Evolutionary conservation across 23 tunicate genomes (phyloP).

Genomic region (Styela clava): DNA sequence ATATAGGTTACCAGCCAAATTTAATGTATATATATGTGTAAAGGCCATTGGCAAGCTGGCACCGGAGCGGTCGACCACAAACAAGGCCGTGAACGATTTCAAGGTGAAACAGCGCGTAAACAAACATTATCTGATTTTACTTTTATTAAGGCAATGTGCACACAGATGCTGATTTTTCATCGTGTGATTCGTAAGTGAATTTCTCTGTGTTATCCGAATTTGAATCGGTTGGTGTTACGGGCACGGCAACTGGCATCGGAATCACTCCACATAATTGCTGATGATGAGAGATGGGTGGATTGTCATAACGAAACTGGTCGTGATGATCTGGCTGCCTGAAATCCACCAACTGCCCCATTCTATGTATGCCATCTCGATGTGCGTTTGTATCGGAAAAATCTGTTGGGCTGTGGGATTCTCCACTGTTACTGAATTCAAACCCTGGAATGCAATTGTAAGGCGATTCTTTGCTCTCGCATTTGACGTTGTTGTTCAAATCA

Average conservation of each 20-base stretch:
- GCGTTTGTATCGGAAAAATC: neutral
- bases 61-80: too few relatives aligned
- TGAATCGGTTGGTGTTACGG: neutral
- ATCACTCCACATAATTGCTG: conserved; percentile 11
- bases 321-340: neutral
- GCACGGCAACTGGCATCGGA: conserved; percentile 13
- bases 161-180: neutral
- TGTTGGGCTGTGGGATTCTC: neutral
- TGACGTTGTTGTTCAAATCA: neutral
- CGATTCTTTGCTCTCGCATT: neutral
- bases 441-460: neutral
- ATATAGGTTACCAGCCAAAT: too few relatives aligned
- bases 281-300: neutral
- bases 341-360: neutral
- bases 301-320: neutral
- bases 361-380: neutral
- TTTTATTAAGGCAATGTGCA: too few relatives aligned
- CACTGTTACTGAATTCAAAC: neutral
- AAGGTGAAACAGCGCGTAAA: too few relatives aligned
- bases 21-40: too few relatives aligned
- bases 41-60: too few relatives aligned
- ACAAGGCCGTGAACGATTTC: too few relatives aligned
- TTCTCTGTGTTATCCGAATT: neutral
- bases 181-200: neutral
- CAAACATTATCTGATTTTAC: too few relatives aligned